Percentiles rank a stretch among this genome's conserved stretches.
These are phyloP conservation scores for Piscicola geometra DNA, from an alignment of 2,888 invertebrate genomes.

Conservation along the genomic window DNA sequence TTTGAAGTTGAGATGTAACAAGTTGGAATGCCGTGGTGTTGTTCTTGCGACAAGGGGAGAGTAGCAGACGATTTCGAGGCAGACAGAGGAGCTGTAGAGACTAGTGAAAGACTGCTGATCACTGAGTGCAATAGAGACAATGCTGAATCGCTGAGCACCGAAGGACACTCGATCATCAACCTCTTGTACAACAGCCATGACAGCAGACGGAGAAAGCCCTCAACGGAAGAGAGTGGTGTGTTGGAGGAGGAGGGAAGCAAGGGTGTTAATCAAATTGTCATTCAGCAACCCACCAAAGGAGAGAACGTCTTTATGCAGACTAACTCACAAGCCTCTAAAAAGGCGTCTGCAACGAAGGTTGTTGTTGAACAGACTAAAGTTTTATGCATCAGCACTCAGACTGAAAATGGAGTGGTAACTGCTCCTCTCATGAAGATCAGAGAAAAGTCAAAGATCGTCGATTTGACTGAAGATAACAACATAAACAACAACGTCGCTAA, in stretches of 20 bases:
- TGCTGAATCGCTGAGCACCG: not conserved
- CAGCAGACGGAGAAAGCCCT: too few relatives aligned
- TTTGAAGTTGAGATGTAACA: too few relatives aligned
- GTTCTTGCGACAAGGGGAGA: not conserved
- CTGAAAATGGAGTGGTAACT: slow-evolving; percentile 10
- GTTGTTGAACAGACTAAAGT: not conserved
- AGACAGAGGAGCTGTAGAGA: not conserved
- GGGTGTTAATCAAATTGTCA: not conserved
- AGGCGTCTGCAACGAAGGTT: not conserved
- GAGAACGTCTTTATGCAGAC: slow-evolving; percentile 7
- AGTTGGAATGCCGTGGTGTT: slow-evolving; percentile 12
- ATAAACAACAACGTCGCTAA: not conserved
- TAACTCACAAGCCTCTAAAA: not conserved
- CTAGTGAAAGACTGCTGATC: not conserved
- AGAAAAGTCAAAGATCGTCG: slow-evolving; percentile 13
- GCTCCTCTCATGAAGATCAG: slow-evolving; percentile 25
- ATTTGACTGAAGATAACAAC: not conserved
- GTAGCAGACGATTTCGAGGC: not conserved
- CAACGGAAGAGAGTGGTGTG: too few relatives aligned
- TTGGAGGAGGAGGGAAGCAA: not conserved
- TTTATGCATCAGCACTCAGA: slow-evolving; percentile 8
- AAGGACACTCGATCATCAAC: not conserved
- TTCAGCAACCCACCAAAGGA: not conserved
- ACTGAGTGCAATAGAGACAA: not conserved
- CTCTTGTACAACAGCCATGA: slow-evolving; percentile 24